Evolutionary conservation across 1,140 invertebrate species (phyloP), one percentile per base, ranked within the genome.

Genomic region (Tribolium madens): DNA sequence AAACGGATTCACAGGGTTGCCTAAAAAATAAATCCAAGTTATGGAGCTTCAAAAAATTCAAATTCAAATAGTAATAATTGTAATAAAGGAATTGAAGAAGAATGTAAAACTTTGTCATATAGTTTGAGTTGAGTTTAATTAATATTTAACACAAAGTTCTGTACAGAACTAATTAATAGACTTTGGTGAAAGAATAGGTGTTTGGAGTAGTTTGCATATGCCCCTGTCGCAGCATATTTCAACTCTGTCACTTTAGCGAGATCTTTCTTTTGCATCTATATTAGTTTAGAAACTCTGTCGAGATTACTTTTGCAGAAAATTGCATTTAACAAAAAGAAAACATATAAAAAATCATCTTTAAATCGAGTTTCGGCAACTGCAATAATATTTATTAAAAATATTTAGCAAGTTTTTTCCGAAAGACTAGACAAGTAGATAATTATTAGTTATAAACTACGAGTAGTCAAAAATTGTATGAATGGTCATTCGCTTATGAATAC

Each of bases 231-330:
- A 42, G 9, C 36, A 7, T 42, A 42, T 42, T 42, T 42, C n/a
- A 42, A 9, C 36, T 9, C 6, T 42, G 36, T 57, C 52, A 64
- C 26, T 64, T 33, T 33, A 14, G 21, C 21, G 10, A 33, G 21
- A 33, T 33, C 57, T 15, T 33, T 14, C 17, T 26, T 64, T 31
- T 57, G 26, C 57, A 33, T 64, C 57, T 64, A 64, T 64, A 64
- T 64, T 64, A 64, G 57, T 33, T 64, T 18, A 10, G 57, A 64
- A 64, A 64, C 52, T 57, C 52, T 57, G 52, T 57, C 52, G 18
- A 57, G 52, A 57, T 9, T 26, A 33, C 26, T 64, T 26, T 33
- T 7, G 52, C 26, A 36, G 57, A 64, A 64, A 64, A 64, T 64
- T 64, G 26, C 57, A 64, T 64, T 64, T 64, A 64, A 64, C 21